Percentiles rank a stretch among this genome's conserved stretches.
phyloP scores from a whole-genome alignment of 2,888 invertebrate genomes.

The Atethmia centrago region DNA sequence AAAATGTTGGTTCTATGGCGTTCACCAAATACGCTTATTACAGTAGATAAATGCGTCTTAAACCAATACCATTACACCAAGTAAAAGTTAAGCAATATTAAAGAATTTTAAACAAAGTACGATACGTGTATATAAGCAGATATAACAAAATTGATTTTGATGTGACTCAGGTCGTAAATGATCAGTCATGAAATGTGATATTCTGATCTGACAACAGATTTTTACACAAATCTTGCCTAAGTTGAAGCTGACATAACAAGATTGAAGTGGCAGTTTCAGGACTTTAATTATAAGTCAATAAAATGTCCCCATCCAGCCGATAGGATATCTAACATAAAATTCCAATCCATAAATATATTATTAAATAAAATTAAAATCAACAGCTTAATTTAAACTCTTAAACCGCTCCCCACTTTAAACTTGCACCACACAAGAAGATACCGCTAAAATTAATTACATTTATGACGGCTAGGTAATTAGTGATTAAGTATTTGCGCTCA shows the following conservation, averaged over 20 bases:
- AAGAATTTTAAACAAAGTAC: too few species aligned
- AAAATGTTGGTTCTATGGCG: too few species aligned
- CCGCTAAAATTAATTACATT: slow-evolving; percentile 72
- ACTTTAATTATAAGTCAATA: not conserved
- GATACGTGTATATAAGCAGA: too few species aligned
- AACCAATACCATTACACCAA: too few species aligned
- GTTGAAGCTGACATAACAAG: not conserved
- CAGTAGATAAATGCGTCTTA: too few species aligned
- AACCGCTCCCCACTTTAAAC: slow-evolving; percentile 7
- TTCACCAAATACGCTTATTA: too few species aligned
- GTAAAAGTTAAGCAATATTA: not conserved
- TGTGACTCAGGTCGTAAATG: too few species aligned
- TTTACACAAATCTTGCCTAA: not conserved
- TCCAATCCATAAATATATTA: too few species aligned
- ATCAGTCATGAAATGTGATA: not conserved
- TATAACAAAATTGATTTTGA: too few species aligned
- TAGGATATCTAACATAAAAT: not conserved
- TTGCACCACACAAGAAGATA: slow-evolving; percentile 45
- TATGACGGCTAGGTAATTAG: slow-evolving; percentile 69
- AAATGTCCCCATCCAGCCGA: not conserved
- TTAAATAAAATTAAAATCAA: too few species aligned
- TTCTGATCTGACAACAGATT: not conserved
- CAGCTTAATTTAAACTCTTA: not conserved
- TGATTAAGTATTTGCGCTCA: slow-evolving; percentile 69
- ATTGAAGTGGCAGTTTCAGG: not conserved